Percentiles rank a stretch among this genome's conserved stretches.
Conservation (phyloP, 2,888 invertebrate genomes). For the Anoplius nigerrimus region DNA sequence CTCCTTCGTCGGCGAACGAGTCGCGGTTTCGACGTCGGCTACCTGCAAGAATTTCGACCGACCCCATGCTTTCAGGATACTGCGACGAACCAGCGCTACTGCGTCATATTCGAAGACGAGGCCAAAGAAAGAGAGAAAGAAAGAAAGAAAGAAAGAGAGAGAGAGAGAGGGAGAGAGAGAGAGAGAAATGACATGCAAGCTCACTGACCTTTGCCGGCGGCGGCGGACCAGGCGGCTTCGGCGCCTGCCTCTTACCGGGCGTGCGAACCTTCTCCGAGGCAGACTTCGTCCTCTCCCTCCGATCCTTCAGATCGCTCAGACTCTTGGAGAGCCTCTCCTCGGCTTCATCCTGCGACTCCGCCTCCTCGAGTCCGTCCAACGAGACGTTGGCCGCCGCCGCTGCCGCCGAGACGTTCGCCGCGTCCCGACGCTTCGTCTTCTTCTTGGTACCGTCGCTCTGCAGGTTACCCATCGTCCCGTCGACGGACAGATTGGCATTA, state of each 20-base stretch:
- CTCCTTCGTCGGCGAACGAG: too few species aligned
- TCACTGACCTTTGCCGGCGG: neutral
- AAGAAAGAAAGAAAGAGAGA: neutral
- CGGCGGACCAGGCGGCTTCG: conserved; percentile 53
- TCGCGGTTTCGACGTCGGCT: too few species aligned
- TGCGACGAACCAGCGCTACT: too few species aligned
- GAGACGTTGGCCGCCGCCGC: conserved; percentile 2
- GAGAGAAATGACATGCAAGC: too few species aligned
- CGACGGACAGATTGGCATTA: conserved; percentile 13
- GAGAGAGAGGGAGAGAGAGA: neutral
- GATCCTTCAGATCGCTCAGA: conserved; percentile 20
- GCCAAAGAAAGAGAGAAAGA: neutral
- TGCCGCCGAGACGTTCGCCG: conserved; percentile 20
- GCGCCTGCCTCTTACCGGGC: conserved; percentile 66
- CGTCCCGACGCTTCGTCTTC: conserved; percentile 54
- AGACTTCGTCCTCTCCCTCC: conserved; percentile 31
- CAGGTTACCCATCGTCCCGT: conserved; percentile 69
- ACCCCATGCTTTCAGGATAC: too few species aligned
- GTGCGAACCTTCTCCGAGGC: conserved; percentile 61
- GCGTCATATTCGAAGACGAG: neutral
- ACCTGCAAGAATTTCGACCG: too few species aligned
- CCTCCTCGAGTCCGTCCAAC: conserved; percentile 23
- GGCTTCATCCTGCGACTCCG: conserved; percentile 2
- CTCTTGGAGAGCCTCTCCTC: conserved; percentile 27
- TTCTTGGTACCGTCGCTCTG: conserved; percentile 70